These are phyloP conservation scores for Caenorhabditis sinica DNA, from an alignment of 2,888 invertebrate species.

Conservation along the genomic window DNA sequence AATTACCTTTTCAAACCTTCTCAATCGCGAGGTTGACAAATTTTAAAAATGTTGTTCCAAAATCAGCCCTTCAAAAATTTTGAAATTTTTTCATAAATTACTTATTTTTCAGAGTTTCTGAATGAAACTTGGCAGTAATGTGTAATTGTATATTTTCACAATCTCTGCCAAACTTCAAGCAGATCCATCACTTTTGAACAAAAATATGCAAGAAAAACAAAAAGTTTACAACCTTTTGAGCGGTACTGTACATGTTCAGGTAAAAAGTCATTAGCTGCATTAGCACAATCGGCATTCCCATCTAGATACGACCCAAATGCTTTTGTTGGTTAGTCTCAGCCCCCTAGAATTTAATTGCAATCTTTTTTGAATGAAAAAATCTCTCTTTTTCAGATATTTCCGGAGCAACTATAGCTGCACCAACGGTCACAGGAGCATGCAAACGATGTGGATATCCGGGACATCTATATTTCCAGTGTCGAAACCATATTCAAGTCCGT, in stretches of 20 bases:
- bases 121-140: too few relatives aligned
- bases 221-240: too few relatives aligned
- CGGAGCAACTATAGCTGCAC: conserved; percentile 70
- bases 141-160: too few relatives aligned
- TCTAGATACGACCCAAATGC: conserved; percentile 58
- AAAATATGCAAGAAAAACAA: too few relatives aligned
- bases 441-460: conserved; percentile 84
- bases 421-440: conserved; percentile 79
- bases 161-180: too few relatives aligned
- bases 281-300: conserved; percentile 56
- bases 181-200: too few relatives aligned
- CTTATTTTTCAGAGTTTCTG: too few relatives aligned
- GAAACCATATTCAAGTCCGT: conserved; percentile 85
- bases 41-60: too few relatives aligned
- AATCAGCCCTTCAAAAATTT: too few relatives aligned
- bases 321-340: conserved; percentile 63
- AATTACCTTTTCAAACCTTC: too few relatives aligned
- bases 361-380: neutral
- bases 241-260: conserved; percentile 25
- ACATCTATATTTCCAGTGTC: conserved; percentile 84
- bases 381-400: conserved; percentile 66
- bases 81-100: too few relatives aligned
- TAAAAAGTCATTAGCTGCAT: conserved; percentile 39
- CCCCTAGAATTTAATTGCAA: neutral
- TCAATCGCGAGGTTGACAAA: too few relatives aligned